Evolutionary conservation across 2,888 invertebrate species (phyloP), one percentile per base, ranked within the genome.

Genomic region (Phengaris alcon): DNA sequence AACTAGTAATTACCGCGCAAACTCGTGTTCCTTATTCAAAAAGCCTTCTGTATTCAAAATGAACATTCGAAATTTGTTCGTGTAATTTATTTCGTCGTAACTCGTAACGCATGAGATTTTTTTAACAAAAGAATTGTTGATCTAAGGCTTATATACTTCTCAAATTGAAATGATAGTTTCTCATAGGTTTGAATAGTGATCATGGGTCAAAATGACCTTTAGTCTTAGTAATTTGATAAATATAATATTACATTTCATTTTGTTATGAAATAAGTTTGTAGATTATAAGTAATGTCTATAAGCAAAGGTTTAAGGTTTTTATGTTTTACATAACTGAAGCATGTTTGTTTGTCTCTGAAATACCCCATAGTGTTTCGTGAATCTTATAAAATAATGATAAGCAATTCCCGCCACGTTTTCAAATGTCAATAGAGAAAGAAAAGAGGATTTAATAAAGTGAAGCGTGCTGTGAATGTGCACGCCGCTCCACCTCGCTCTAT

Each of bases 381-480:
- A 4, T 35, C 35, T 35, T 35, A 35, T 48, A 48, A 59, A 22
- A 22, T 22, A 10, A 59, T 44, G 35, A 5, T 35, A 7, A 35
- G 48, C 22, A 51, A 72, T 72, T 52, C 13, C 6, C 54, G 44
- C 54, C 54, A 72, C 52, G 52, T 54, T 72, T 52, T 52, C 13
- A 72, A 72, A 52, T 72, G 72, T 72, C 51, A 72, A 72, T 72
- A 69, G 48, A 4, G 4, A 48, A 69, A 69, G 69, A 48, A 72
- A 54, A 6, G 72, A 72, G 48, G 64, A 22, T 75, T 74, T 75
- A 75, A 76, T 69, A 68, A 74, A 69, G 70, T 72, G 74, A 15
- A 57, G 46, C 69, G 72, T 51, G 70, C 22, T 22, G 59, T 64
- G 64, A 64, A 64, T 64, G 64, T 22, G 59, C 35, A 35, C 35